A percentile compares a stretch with the other conserved stretches of the same genome.
These are phyloP conservation scores for Tipula confusa DNA, from an alignment of 2,888 invertebrate genomes.

Conservation along the genomic window DNA sequence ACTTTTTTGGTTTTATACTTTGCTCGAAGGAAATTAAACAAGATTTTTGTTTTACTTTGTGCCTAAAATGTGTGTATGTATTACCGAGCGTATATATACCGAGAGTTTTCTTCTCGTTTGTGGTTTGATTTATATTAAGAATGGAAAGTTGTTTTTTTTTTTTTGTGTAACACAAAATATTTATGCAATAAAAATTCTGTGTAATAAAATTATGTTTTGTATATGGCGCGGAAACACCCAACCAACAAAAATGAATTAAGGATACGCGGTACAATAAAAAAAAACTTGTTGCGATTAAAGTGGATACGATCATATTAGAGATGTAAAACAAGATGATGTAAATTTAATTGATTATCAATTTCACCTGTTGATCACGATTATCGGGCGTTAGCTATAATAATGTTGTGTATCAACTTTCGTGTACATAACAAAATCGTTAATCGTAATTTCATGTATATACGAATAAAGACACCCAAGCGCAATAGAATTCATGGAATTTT, in stretches of 20 bases:
- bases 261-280: background rate
- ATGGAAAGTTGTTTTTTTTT: background rate
- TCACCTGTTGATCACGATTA: background rate
- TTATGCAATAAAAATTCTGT: background rate
- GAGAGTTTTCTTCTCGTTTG: background rate
- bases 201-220: background rate
- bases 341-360: background rate
- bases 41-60: background rate
- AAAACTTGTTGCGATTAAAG: background rate
- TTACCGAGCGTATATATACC: background rate
- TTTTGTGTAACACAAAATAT: background rate
- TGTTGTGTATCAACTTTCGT: too few relatives aligned
- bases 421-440: too few relatives aligned
- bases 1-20: background rate
- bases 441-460: too few relatives aligned
- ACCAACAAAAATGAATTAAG: background rate
- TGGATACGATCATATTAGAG: background rate
- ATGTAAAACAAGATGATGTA: background rate
- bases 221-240: background rate
- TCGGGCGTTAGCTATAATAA: background rate
- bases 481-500: too few relatives aligned
- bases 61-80: background rate
- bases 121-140: background rate
- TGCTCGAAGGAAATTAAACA: constrained; percentile 3
- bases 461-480: too few relatives aligned